These are phyloP conservation scores for Caenorhabditis inopinata DNA, from an alignment of 1,140 invertebrate genomes.

Conservation along the genomic window DNA sequence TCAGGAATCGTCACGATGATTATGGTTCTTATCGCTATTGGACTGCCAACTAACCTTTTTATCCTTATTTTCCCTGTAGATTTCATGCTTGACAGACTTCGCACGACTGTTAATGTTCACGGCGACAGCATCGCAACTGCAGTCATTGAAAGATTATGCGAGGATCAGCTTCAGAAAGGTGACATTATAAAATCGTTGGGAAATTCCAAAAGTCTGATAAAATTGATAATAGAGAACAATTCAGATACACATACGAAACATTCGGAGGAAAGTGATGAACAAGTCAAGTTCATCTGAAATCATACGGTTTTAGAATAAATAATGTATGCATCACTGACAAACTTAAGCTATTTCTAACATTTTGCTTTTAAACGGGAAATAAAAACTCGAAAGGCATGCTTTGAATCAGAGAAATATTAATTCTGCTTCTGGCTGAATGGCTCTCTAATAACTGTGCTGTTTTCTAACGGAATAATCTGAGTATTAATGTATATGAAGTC, in stretches of 20 bases:
- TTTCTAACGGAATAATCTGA: neutral
- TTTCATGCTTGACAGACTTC: conserved; percentile 72
- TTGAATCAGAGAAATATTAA: neutral
- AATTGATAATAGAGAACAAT: neutral
- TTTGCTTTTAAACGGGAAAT: neutral
- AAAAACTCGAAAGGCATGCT: neutral
- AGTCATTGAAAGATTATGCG: conserved; percentile 70
- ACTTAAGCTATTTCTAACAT: too few species aligned
- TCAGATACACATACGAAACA: conserved; percentile 22
- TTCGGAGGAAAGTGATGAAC: conserved; percentile 6
- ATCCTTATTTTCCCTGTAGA: conserved; percentile 73
- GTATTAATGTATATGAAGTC: neutral
- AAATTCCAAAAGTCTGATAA: neutral
- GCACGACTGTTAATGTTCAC: conserved; percentile 72
- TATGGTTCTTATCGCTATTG: conserved; percentile 87
- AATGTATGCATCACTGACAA: too few species aligned
- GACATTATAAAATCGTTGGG: neutral
- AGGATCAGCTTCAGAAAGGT: conserved; percentile 62
- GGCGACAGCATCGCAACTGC: conserved; percentile 72
- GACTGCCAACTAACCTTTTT: conserved; percentile 71
- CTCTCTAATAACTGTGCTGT: neutral
- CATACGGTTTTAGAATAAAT: neutral
- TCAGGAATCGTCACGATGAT: conserved; percentile 91
- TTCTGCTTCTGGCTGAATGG: neutral
- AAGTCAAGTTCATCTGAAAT: conserved; percentile 7